Evolutionary conservation across 2,113 vertebrate genomes (phyloP), one percentile per base, ranked within the genome.

Genomic region (Varanus komodoensis): DNA sequence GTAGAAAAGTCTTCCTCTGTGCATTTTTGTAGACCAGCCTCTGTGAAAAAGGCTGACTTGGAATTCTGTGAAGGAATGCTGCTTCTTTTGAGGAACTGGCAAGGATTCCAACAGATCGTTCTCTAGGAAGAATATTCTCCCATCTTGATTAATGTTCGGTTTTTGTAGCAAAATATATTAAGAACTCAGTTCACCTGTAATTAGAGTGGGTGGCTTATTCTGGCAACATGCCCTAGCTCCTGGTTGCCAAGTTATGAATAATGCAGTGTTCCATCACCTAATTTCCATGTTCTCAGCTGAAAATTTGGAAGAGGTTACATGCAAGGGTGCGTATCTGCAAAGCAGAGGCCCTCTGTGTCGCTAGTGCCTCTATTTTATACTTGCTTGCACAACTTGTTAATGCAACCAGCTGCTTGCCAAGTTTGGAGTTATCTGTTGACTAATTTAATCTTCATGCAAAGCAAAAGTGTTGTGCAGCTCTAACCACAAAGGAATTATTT

Each of bases 311-410:
- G 75, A 64, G 91, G 95, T 90, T 95, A 94, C 93, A 96, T 94
- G 95, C 95, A 95, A 96, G 95, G 95, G 95, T 95, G 93, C 95
- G 92, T 78, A 91, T 91, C 93, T 91, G 92, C 9, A 0, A 75
- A 1, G n/a, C 86, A 0, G 0, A 87, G 83, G 90, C n/a, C 0
- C 89, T 89, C 75, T 87, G 94, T 86, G 89, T 91, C 93, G 93
- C 19, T 8, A 95, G 92, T 0, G 82, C 86, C 93, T 95, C 95
- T 95, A 94, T 96, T 96, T 96, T 96, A 96, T 96, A 96, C 95
- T 96, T 96, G 94, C 95, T 94, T 95, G 96, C 95, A 96, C 95
- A 96, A 96, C 91, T 96, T 96, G 95, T 96, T 96, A 96, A 95
- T 91, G 78, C 91, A 0, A 21, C 95, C 94, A 92, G 91, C 94